Percentiles rank a stretch among this genome's conserved stretches.
These are phyloP conservation scores for Drosophila barbarae DNA, from an alignment of 2,888 invertebrate genomes.

Conservation along the genomic window DNA sequence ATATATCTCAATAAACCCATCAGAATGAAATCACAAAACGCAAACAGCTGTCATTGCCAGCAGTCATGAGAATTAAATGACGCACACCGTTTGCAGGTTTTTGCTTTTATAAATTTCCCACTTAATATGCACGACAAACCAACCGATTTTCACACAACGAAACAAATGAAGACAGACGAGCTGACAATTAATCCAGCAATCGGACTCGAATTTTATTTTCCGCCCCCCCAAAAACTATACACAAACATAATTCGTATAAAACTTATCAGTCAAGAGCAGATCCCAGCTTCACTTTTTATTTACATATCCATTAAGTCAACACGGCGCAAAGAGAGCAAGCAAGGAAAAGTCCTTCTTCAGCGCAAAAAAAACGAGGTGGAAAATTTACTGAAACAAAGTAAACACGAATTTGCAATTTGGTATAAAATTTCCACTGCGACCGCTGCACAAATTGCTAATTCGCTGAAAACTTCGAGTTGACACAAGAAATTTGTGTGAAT, in stretches of 20 bases:
- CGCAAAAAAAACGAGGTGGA: slow-evolving; percentile 26
- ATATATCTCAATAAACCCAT: slow-evolving; percentile 4
- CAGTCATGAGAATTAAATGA: slow-evolving; percentile 25
- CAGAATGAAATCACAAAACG: background rate
- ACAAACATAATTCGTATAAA: slow-evolving; percentile 8
- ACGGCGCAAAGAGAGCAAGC: slow-evolving; percentile 17
- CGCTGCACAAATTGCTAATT: slow-evolving; percentile 60
- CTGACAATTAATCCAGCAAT: slow-evolving; percentile 54
- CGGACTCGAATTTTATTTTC: slow-evolving; percentile 25
- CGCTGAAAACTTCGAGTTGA: slow-evolving; percentile 57
- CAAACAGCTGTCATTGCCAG: slow-evolving; percentile 28
- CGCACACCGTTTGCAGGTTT: slow-evolving; percentile 7
- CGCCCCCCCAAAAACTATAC: slow-evolving; percentile 12
- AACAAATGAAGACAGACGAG: slow-evolving; percentile 52
- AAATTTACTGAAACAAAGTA: slow-evolving; percentile 51
- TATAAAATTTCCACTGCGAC: slow-evolving; percentile 50
- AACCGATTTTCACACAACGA: slow-evolving; percentile 30
- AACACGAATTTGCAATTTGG: slow-evolving; percentile 63
- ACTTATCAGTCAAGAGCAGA: slow-evolving; percentile 33
- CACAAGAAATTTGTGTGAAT: slow-evolving; percentile 65
- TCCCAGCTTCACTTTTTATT: slow-evolving; percentile 28
- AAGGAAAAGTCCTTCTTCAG: slow-evolving; percentile 19
- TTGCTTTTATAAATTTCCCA: slow-evolving; percentile 24
- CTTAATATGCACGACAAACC: slow-evolving; percentile 35
- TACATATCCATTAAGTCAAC: slow-evolving; percentile 48